Evolutionary conservation across 2,113 vertebrate species (phyloP).

Genomic region (Gymnorhina tibicen): DNA sequence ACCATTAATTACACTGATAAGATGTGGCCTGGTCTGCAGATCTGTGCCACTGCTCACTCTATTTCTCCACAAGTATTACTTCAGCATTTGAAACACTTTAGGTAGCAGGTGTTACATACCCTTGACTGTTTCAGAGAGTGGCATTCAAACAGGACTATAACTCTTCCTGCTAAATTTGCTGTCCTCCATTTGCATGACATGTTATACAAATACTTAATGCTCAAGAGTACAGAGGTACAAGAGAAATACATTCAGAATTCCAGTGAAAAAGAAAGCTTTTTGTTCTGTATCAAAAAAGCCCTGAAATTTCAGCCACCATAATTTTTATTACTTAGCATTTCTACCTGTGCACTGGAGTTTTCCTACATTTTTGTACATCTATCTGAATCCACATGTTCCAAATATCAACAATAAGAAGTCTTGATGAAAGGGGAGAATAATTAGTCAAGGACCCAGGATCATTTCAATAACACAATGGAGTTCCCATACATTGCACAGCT

Average conservation of each 20-base stretch:
- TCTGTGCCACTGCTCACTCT: not conserved
- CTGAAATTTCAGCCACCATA: fast-evolving
- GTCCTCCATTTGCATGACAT: not conserved
- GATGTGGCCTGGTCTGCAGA: not conserved
- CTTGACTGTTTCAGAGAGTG: not conserved
- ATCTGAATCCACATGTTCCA: not conserved
- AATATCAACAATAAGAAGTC: not conserved
- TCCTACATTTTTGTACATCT: not conserved
- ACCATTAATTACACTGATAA: not conserved
- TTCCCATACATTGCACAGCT: not conserved
- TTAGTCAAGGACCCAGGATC: not conserved
- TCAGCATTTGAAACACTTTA: not conserved
- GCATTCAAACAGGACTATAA: not conserved
- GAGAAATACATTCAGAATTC: not conserved
- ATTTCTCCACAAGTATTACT: not conserved
- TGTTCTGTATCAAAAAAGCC: not conserved
- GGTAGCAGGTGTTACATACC: not conserved
- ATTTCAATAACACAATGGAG: not conserved
- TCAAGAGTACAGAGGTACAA: not conserved
- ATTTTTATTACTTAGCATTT: not conserved
- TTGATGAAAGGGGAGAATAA: not conserved
- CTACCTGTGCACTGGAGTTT: not conserved
- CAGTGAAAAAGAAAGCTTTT: not conserved
- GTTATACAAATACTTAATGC: not conserved
- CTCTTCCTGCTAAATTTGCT: not conserved